phyloP scores from a whole-genome alignment of 1,140 invertebrate genomes.

The Spodoptera frugiperda region DNA sequence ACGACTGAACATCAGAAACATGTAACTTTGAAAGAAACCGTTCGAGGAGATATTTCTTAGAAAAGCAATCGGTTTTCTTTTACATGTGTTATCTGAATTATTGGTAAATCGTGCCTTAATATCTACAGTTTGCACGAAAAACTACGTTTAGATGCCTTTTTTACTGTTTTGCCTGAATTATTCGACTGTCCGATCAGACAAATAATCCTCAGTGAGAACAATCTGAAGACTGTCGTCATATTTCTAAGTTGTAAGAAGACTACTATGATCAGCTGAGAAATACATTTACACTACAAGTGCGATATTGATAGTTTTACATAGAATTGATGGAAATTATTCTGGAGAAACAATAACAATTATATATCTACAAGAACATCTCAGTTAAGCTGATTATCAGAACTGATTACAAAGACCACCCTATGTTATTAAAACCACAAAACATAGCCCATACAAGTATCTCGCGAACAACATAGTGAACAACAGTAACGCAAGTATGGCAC shows the following conservation, averaged over 20 bases:
- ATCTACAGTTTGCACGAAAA: background rate
- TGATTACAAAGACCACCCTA: background rate
- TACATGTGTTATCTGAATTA: slow-evolving; percentile 1
- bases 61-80: background rate
- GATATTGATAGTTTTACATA: too few relatives aligned
- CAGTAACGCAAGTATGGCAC: slow-evolving; percentile 1
- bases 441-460: background rate
- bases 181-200: too few relatives aligned
- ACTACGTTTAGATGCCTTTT: too few relatives aligned
- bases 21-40: background rate
- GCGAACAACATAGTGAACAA: background rate
- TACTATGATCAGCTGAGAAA: too few relatives aligned
- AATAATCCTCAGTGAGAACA: too few relatives aligned
- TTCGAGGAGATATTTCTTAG: background rate
- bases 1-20: slow-evolving; percentile 9
- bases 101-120: background rate
- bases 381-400: background rate
- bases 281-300: too few relatives aligned
- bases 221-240: too few relatives aligned
- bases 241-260: too few relatives aligned
- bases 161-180: too few relatives aligned
- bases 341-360: too few relatives aligned
- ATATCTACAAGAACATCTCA: background rate
- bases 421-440: background rate
- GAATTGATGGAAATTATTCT: too few relatives aligned